Base-by-base conservation (phyloP, 2,113 vertebrate species). In the Ranitomeya variabilis region DNA sequence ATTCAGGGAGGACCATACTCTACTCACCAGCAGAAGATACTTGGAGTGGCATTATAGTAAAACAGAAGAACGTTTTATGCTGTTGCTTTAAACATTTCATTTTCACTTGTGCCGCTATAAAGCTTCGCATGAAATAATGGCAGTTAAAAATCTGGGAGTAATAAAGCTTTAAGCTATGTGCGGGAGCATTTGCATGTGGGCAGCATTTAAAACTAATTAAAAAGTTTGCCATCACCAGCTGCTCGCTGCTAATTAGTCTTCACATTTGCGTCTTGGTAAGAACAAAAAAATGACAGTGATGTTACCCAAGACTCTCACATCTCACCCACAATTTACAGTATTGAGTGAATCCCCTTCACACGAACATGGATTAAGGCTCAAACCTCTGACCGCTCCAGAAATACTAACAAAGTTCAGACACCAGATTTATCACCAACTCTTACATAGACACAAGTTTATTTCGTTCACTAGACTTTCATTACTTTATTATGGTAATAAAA, bases 201-300 rank as follows among this genome's bases (percentile, higher is more conserved):
- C 87, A 84, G 81, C 81, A 78, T 89, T 89, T 89, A 84, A 79
- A 89, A 89, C 81, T 84, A 89, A 89, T 89, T 89, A 84, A 89
- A 88, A 89, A 89, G 81, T 84, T 85, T 89, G 73, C 87, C 73
- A 79, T 85, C 82, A 89, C 82, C 87, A 89, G 73, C 87, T 89
- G 87, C 87, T 85, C 74, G 16, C 60, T 89, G 81, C 60, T 89
- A 89, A 89, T 89, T 84, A 85, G 87, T 67, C 81, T 84, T 85
- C 73, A 85, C 74, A 79, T 89, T 83, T 64, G 81, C 31, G 87
- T 85, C 87, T 89, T 84, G 1, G n/a, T 64, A 88, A 52, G 45
- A 76, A 89, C n/a, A 85, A 83, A 89, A 83, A 85, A 69, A 54
- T 71, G 67, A 82, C 80, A 82, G 55, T 6, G 23, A 57, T 69